Evolutionary conservation across 2,797 vertebrate species (phyloP).

Genomic region (Carduelis carduelis): DNA sequence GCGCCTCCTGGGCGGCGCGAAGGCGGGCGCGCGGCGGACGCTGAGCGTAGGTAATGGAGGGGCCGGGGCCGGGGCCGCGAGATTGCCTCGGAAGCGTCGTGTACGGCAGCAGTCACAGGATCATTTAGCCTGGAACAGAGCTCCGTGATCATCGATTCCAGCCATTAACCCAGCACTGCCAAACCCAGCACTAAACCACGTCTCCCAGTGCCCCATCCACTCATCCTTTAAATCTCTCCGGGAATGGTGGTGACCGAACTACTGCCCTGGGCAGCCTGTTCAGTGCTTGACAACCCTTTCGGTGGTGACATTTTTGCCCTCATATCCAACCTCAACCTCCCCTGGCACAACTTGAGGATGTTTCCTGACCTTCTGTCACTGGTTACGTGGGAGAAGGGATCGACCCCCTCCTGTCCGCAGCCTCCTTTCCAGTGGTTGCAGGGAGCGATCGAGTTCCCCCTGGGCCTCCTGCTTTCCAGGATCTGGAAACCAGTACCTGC

Average conservation of each 20-base stretch:
- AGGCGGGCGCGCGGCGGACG: constrained; percentile 82
- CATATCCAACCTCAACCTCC: rapidly evolving
- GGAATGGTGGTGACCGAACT: rapidly evolving
- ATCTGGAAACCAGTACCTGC: rapidly evolving
- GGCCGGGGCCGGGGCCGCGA: background rate
- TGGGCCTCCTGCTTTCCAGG: rapidly evolving
- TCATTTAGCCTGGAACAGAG: rapidly evolving
- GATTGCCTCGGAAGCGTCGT: rapidly evolving
- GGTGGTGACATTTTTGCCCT: background rate
- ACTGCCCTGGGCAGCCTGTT: background rate
- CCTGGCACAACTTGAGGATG: no score
- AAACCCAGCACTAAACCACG: rapidly evolving
- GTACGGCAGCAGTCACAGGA: rapidly evolving
- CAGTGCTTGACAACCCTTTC: rapidly evolving
- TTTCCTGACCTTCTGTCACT: background rate
- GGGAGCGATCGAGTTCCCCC: no score
- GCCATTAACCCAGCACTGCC: rapidly evolving
- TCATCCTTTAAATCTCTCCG: rapidly evolving
- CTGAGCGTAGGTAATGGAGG: constrained; percentile 80
- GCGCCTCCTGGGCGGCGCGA: constrained; percentile 80
- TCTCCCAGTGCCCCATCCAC: background rate
- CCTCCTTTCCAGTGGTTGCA: no score
- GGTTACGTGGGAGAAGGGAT: background rate
- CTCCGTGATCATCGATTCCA: background rate
- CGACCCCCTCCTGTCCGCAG: background rate